Evolutionary conservation across 2,888 invertebrate genomes (phyloP).

Genomic region (Pheosia gnoma): DNA sequence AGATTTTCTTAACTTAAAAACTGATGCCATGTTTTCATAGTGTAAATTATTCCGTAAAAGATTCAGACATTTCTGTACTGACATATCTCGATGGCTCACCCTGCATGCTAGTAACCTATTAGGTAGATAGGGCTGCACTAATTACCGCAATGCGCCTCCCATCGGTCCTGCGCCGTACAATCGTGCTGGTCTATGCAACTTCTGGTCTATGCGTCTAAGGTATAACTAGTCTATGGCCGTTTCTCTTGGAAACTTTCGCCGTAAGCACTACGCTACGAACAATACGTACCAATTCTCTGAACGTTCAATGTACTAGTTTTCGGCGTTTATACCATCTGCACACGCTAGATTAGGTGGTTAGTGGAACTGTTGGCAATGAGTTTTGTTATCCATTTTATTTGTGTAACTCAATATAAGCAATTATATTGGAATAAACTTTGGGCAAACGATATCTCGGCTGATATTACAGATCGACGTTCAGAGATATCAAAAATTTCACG

Average conservation of each 20-base stretch:
- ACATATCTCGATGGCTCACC: too few species aligned
- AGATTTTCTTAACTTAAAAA: too few species aligned
- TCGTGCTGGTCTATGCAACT: constrained; percentile 21
- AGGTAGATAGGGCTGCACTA: constrained; percentile 43
- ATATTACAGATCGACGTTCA: constrained; percentile 4
- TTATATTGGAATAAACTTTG: constrained; percentile 7
- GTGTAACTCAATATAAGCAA: neutral
- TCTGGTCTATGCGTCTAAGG: constrained; percentile 10
- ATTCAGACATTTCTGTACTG: too few species aligned
- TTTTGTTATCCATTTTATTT: neutral
- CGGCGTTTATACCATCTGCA: neutral
- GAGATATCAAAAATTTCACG: constrained; percentile 7
- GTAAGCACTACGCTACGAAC: neutral
- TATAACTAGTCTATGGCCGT: constrained; percentile 20
- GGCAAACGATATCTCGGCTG: constrained; percentile 10
- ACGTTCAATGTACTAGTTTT: neutral
- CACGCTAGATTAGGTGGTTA: neutral
- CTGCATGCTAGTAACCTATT: too few species aligned
- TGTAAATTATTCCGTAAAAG: too few species aligned
- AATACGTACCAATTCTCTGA: constrained; percentile 1
- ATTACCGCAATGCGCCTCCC: constrained; percentile 62
- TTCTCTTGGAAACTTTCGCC: constrained; percentile 10
- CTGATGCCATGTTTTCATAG: too few species aligned
- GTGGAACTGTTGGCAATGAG: neutral
- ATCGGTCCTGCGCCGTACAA: constrained; percentile 33